Conservation (phyloP, 2,113 vertebrate genomes). For the Larimichthys polyactis region DNA sequence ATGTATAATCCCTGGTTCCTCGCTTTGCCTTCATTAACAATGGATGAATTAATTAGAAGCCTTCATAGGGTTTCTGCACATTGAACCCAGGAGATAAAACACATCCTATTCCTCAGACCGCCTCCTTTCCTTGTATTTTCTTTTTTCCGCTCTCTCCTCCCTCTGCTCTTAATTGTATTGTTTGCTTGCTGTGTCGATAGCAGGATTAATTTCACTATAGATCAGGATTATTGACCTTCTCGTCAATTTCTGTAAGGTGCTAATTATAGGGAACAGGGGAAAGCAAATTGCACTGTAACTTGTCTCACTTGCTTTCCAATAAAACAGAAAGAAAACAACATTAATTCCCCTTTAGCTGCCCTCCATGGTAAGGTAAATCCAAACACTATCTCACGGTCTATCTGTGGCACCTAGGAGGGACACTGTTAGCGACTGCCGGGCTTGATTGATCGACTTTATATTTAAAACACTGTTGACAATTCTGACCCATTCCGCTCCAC, state of each 20-base stretch:
- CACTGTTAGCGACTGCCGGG: conserved; percentile 28
- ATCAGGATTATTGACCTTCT: conserved; percentile 86
- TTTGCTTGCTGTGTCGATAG: conserved; percentile 86
- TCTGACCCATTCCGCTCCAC: conserved; percentile 59
- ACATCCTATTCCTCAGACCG: conserved; percentile 78
- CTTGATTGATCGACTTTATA: conserved; percentile 55
- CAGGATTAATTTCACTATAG: conserved; percentile 87
- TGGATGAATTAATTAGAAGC: conserved; percentile 90
- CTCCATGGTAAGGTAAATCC: conserved; percentile 60
- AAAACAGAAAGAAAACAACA: conserved; percentile 80
- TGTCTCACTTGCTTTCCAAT: conserved; percentile 84
- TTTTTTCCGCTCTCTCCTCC: conserved; percentile 52
- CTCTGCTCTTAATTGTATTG: conserved; percentile 83
- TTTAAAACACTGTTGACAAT: conserved; percentile 64
- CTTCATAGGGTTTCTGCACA: conserved; percentile 86
- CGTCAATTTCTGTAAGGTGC: conserved; percentile 87
- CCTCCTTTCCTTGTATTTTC: conserved; percentile 54
- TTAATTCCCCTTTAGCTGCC: conserved; percentile 73
- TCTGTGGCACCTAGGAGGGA: conserved; percentile 39
- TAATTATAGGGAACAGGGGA: conserved; percentile 85
- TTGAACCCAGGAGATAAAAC: conserved; percentile 87
- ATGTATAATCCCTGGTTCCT: conserved; percentile 84
- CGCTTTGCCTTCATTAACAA: conserved; percentile 87
- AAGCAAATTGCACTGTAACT: conserved; percentile 86
- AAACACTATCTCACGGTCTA: conserved; percentile 45